Conservation (phyloP, 1,140 invertebrate genomes). For the Heliconius hermathena region DNA sequence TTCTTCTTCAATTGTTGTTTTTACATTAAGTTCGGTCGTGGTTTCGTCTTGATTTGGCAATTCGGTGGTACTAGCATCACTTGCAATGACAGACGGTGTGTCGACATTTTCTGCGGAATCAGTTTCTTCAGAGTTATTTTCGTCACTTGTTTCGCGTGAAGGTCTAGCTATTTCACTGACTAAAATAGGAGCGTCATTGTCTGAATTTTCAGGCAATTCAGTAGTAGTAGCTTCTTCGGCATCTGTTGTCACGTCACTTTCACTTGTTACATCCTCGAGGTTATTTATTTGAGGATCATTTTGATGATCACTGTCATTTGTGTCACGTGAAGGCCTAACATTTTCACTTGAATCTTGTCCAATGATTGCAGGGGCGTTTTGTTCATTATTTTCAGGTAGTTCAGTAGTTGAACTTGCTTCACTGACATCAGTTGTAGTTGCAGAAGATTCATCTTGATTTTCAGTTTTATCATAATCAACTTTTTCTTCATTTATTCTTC, state of each 20-base stretch:
- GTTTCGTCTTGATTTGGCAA: conserved; percentile 15
- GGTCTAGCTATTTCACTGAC: conserved; percentile 24
- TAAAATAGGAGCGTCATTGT: background rate
- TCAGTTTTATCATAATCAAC: conserved; percentile 1
- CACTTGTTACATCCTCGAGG: background rate
- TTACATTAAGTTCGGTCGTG: conserved; percentile 16
- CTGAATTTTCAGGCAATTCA: background rate
- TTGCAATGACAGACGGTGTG: conserved; percentile 16
- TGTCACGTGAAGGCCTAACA: background rate
- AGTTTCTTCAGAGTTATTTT: background rate
- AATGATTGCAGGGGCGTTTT: conserved; percentile 18
- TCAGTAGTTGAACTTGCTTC: background rate
- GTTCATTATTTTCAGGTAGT: conserved; percentile 17
- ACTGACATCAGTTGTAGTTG: background rate
- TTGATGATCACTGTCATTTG: background rate
- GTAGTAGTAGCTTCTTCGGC: conserved; percentile 13
- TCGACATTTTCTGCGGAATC: background rate
- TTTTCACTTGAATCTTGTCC: conserved; percentile 11
- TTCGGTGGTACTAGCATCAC: conserved; percentile 27
- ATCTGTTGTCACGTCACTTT: background rate
- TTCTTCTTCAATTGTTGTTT: conserved; percentile 24
- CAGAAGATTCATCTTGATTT: background rate
- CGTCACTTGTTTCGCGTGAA: conserved; percentile 27
- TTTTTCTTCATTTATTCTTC: background rate
- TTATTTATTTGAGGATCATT: background rate